Base-by-base conservation (phyloP, 2,888 invertebrate genomes). In the Tanytarsus gracilentus region DNA sequence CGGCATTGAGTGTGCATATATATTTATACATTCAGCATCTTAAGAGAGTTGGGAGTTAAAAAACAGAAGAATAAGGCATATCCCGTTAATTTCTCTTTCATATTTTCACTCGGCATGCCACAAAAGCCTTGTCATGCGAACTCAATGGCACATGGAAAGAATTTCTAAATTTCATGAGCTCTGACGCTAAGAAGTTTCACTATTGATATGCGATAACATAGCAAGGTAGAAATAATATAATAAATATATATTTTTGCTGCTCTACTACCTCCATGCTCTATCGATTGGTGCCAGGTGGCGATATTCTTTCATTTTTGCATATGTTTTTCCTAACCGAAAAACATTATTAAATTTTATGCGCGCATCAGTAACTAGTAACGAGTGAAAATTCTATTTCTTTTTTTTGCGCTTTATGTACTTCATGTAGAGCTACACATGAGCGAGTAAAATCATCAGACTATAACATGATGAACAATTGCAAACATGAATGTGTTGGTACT, bases 81-180 rank as follows among this genome's bases (percentile, higher is more conserved):
- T 53, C 36, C 53, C 53, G 53, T 53, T 53, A 53, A 36, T 23
- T 33, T 33, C 53, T 30, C 9, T n/a, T 33, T n/a, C 27, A n/a
- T n/a, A n/a, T 11, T 3, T 26, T 51, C 16, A 14, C 25, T 23
- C 8, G 6, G 16, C n/a, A 23, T 33, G 14, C 14, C 26, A 3
- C 21, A 18, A 23, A 44, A 44, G 21, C 9, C 2, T 52, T 52
- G 8, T 51, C 14, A 51, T 52, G 25, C 33, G 18, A 53, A 44
- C 3, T 44, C n/a, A n/a, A n/a, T n/a, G n/a, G n/a, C n/a, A n/a
- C n/a, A n/a, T n/a, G n/a, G n/a, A n/a, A n/a, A n/a, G n/a, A n/a
- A n/a, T 44, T 33, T 33, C 9, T 44, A 23, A 9, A 23, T 2
- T 23, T 18, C 44, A 44, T 44, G 44, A 44, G n/a, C n/a, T n/a